A percentile compares a stretch with the other conserved stretches of the same genome.
phyloP scores from a whole-genome alignment of 2,797 vertebrate species.

The Lepilemur septentrionalis region DNA sequence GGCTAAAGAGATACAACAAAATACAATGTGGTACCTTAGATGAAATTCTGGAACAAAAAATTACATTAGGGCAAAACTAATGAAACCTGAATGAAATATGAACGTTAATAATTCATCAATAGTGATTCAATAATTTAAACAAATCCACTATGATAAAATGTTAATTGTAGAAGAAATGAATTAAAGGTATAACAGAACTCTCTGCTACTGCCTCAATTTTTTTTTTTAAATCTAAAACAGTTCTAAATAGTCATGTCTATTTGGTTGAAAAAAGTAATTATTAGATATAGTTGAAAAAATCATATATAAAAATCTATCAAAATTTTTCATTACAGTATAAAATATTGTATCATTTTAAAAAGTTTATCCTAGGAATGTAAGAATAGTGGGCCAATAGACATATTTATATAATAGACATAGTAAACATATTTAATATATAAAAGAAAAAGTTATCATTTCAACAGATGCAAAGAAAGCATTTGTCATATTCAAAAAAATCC shows the following conservation, averaged over 20 bases:
- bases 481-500: background rate
- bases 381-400: background rate
- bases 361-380: background rate
- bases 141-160: background rate
- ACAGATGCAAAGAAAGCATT: background rate
- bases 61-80: background rate
- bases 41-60: background rate
- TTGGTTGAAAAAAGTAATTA: background rate
- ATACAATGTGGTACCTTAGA: background rate
- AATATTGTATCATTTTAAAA: background rate
- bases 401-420: background rate
- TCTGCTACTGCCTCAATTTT: background rate
- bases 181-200: background rate
- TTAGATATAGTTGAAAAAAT: background rate
- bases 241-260: background rate
- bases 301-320: background rate
- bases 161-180: background rate
- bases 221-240: background rate
- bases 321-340: background rate
- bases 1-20: background rate
- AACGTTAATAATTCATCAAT: background rate
- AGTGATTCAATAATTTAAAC: background rate
- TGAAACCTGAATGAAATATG: background rate
- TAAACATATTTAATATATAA: background rate
- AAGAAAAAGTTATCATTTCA: background rate